Base-by-base conservation (phyloP, 2,888 invertebrate genomes). In the Gymnoscelis rufifasciata region DNA sequence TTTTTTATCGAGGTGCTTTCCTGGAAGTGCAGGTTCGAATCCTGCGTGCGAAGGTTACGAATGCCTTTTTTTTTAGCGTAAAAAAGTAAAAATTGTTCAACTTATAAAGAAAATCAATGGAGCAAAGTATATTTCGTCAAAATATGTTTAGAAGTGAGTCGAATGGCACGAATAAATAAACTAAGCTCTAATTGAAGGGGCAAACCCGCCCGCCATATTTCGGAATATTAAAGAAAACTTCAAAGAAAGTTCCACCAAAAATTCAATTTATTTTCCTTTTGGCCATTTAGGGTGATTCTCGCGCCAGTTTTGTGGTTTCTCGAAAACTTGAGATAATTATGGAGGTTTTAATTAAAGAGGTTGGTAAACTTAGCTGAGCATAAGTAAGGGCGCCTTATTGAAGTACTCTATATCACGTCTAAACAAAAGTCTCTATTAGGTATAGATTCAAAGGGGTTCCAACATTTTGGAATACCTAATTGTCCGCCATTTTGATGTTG, bases 141-240 rank as follows among this genome's bases (percentile, higher is more conserved):
- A 23, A 33, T 19, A 5, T 35, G 11, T 19, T 23, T 35, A 2
- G 7, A 11, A 19, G 19, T 23, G 35, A 35, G 10, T 57, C 51
- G 68, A 68, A 68, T 61, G 67, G 64, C 51, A 50, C 62, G 50
- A 55, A 55, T 54, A 48, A 55, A 55, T 54, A 65, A 65, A 67
- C 65, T 64, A 56, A 59, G 58, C 64, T 63, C 59, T 73, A 73
- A 73, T 73, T 73, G 70, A 71, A 64, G 65, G 64, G 60, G 43
- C 47, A 41, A 40, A 41, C 53, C 57, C 51, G 52, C 44, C 38
- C 37, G 28, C 33, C 51, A 52, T 54, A 55, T 58, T 55, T 51
- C 28, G 52, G 52, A 49, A 51, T 48, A 53, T 53, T 53, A 54
- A 57, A 53, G 44, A 51, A 52, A 57, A 53, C 51, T 56, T 54